Percentiles rank a stretch among this genome's conserved stretches.
Conservation (phyloP, 2,888 invertebrate genomes). For the Chymomyza procnemis region DNA sequence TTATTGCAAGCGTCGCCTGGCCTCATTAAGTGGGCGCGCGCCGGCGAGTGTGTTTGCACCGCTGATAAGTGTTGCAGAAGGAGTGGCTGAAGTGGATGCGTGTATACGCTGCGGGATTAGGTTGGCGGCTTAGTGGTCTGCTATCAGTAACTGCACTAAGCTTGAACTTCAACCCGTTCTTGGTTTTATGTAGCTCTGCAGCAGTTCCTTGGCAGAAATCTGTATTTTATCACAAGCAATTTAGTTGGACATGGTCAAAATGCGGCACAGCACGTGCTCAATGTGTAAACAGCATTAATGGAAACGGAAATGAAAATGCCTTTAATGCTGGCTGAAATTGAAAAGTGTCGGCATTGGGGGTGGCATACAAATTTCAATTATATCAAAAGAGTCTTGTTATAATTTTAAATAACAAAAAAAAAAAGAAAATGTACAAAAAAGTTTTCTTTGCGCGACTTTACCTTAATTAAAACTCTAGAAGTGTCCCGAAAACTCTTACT, state of each 20-base stretch:
- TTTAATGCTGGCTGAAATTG: neutral
- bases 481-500: neutral
- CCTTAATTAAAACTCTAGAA: conserved; percentile 4
- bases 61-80: conserved; percentile 1
- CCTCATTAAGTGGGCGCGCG: conserved; percentile 8
- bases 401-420: neutral
- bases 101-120: neutral
- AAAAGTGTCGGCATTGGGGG: neutral
- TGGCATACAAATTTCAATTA: neutral
- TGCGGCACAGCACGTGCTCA: neutral
- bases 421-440: neutral
- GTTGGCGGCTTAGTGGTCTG: conserved; percentile 1
- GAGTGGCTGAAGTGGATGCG: neutral
- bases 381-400: neutral
- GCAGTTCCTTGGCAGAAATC: neutral
- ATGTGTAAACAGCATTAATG: conserved; percentile 3
- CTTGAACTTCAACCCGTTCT: neutral
- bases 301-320: neutral
- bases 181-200: neutral
- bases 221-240: neutral
- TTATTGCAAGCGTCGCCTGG: neutral
- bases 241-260: neutral
- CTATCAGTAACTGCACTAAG: neutral
- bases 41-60: neutral
- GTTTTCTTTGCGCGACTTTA: neutral